Conservation (phyloP, 53 echinoderm and acorn worm genomes). For the Zoroaster sp. region DNA sequence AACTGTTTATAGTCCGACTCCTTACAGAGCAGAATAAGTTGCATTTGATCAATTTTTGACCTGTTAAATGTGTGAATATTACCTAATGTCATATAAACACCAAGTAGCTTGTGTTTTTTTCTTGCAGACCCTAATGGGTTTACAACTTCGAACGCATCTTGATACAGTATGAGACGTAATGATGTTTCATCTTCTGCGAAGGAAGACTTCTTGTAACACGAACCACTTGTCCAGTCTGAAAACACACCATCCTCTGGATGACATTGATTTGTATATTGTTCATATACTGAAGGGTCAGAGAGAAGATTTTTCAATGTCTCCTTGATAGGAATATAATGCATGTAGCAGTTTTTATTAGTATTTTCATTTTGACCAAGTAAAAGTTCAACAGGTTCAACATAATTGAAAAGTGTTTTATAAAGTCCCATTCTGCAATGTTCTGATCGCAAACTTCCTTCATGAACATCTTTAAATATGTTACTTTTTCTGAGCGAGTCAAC, state of each 20-base stretch:
- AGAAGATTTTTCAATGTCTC: conserved; percentile 49
- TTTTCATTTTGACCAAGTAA: conserved; percentile 44
- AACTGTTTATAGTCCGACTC: conserved; percentile 22
- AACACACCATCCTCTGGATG: not conserved
- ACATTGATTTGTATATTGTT: conserved; percentile 10
- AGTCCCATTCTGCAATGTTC: not conserved
- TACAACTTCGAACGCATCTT: conserved; percentile 57
- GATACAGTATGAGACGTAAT: conserved; percentile 29
- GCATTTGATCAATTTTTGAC: conserved; percentile 57
- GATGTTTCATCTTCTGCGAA: not conserved
- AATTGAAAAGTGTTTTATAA: conserved; percentile 35
- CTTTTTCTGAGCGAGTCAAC: not conserved
- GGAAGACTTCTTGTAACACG: conserved; percentile 6
- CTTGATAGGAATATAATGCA: conserved; percentile 70
- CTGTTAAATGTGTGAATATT: conserved; percentile 18
- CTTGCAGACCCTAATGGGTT: conserved; percentile 54
- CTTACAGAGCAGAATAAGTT: conserved; percentile 48
- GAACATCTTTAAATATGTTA: not conserved
- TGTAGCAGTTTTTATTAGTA: conserved; percentile 11
- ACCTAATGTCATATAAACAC: conserved; percentile 28
- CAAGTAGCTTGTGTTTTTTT: conserved; percentile 48
- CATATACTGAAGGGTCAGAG: conserved; percentile 14
- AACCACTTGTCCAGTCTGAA: conserved; percentile 54
- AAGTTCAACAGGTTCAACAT: conserved; percentile 54
- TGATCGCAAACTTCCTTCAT: not conserved